Base-by-base conservation (phyloP, 2,113 vertebrate genomes). In the Pachycephala philippinensis region DNA sequence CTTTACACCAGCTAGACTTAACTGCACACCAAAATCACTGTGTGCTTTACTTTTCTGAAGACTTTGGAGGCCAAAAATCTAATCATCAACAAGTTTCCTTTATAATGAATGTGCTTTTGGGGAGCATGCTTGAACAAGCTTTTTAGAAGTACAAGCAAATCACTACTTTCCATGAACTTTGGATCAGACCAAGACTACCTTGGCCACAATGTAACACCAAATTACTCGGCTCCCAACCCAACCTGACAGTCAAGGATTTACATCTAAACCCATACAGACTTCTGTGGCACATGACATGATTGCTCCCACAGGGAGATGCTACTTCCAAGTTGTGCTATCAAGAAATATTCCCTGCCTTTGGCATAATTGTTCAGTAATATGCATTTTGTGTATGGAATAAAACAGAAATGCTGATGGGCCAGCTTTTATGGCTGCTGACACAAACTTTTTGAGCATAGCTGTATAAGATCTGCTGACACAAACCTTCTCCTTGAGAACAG, bases 381-480 rank as follows among this genome's bases (percentile, higher is more conserved):
- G 63, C 83, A 95, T 94, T 97, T 95, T 77, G 45, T 90, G 39
- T 87, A 89, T 65, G 42, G 93, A 72, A 94, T 87, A 84, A 93
- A 96, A 93, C 72, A 96, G 96, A 97, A 98, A 93, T 97, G 97
- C 97, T 98, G 98, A 97, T 90, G 53, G 83, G 64, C 63, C 78
- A 86, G 83, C 83, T 80, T 96, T 96, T 84, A 86, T 60, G 87
- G 54, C 56, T 98, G 97, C 97, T 98, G 97, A 98, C 95, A 94
- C 91, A 84, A 89, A 93, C 64, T 89, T 97, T 97, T 86, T 82
- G 78, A 95, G 87, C 47, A 11, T n/a, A 66, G 52, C 93, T 89
- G 63, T 87, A 22, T 59, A 72, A 92, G 92, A 84, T 84, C 44
- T 96, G 97, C 98, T 98, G 97, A 98, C 95, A 88, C 44, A 95